Percentiles rank a stretch among this genome's conserved stretches.
Conservation (phyloP, 2,888 invertebrate species). For the Cataglyphis cursor region DNA sequence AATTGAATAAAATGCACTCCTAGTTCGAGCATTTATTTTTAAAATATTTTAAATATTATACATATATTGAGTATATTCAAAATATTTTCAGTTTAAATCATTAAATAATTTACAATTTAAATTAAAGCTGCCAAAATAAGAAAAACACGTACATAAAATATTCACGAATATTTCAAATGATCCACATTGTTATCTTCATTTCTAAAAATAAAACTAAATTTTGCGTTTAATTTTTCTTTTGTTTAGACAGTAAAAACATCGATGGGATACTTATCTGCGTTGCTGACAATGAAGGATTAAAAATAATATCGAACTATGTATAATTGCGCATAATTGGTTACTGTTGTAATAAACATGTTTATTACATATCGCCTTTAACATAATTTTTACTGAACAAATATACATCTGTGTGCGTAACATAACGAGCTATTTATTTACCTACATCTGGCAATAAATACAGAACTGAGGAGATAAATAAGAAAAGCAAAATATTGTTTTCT, state of each 20-base stretch:
- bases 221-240: conserved; percentile 23
- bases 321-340: not conserved
- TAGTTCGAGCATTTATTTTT: not conserved
- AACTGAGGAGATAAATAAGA: not conserved
- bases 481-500: not conserved
- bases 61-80: not conserved
- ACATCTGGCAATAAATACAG: not conserved
- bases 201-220: not conserved
- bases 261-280: conserved; percentile 74
- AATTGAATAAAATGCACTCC: too few relatives aligned
- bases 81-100: not conserved
- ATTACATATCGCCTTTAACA: not conserved
- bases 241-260: conserved; percentile 74
- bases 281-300: conserved; percentile 68
- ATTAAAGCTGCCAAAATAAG: not conserved
- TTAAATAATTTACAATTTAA: not conserved
- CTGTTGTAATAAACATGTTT: not conserved
- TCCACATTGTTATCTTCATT: not conserved
- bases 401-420: not conserved
- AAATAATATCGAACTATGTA: not conserved
- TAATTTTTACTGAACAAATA: conserved; percentile 1
- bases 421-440: not conserved
- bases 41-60: not conserved
- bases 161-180: not conserved
- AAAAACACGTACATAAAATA: not conserved